Evolutionary conservation across 2,888 invertebrate species (phyloP), one percentile per base, ranked within the genome.

Genomic region (Athalia circularis): DNA sequence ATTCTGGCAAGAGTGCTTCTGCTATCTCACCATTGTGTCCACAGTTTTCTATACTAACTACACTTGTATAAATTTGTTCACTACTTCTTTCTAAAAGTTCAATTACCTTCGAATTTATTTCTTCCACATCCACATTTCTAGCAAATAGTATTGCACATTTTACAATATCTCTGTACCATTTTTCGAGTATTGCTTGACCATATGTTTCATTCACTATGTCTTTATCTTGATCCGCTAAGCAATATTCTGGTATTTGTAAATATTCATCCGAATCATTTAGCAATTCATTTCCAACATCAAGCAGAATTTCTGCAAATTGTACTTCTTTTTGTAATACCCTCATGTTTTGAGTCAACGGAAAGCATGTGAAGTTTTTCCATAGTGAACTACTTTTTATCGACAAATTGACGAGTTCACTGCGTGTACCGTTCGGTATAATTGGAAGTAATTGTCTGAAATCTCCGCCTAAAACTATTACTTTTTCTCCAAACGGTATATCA

Each of bases 1-100:
- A 81, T 76, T 81, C 81, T 8, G 79, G 70, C 61, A 75, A 52
- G 29, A 81, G 52, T 57, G 77, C 77, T n/a, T 79, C 77, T 54
- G 29, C 76, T 0, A 80, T 74, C 29, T 29, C 29, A 47, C 65
- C 59, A 11, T 77, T 77, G 64, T 80, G 65, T 68, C 77, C 68
- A 80, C 77, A 77, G 65, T 81, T 79, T 29, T 80, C 76, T 9
- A 76, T 65, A 65, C 70, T 79, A 45, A 80, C 79, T 48, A 52
- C 13, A 80, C 74, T 78, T 61, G 68, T 47, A 6, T 67, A 77
- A 48, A 77, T 15, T 11, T 29, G 3, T 43, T 57, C 75, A 3
- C 7, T 11, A 47, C 9, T 61, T 59, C 5, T 50, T 0, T 75
- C 74, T 15, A 65, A n/a, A 29, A 77, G 43, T 47, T 62, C 3